These are phyloP conservation scores for Holacanthus passer DNA, from an alignment of 2,113 vertebrate genomes.

Conservation along the genomic window DNA sequence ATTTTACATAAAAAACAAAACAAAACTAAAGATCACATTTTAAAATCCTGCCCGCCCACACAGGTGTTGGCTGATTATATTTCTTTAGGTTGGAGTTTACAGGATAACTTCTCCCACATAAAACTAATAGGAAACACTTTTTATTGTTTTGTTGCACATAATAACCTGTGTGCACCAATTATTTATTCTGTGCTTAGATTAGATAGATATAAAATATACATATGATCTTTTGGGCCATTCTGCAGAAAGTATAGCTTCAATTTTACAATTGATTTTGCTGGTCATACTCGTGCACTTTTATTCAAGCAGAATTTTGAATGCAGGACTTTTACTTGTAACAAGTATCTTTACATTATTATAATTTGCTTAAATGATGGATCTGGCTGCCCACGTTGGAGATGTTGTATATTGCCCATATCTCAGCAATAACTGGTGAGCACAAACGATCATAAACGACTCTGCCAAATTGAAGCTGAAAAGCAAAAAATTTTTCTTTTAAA, in stretches of 20 bases:
- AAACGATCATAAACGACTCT: not conserved
- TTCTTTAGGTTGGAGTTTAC: not conserved
- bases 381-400: not conserved
- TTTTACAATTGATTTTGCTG: not conserved
- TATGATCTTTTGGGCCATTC: not conserved
- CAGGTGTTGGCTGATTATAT: not conserved
- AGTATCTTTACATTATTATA: not conserved
- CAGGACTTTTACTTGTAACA: not conserved
- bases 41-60: no score
- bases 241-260: not conserved
- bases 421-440: not conserved
- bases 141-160: not conserved
- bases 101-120: not conserved
- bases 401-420: not conserved
- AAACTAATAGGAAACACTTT: not conserved
- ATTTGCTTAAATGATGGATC: not conserved
- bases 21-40: no score
- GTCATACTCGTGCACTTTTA: no score
- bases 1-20: not conserved
- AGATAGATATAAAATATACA: not conserved
- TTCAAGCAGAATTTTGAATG: not conserved
- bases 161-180: not conserved
- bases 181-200: not conserved
- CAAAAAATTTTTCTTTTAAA: constrained; percentile 2
- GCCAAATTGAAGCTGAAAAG: not conserved